Conservation (phyloP, 2,113 vertebrate genomes). For the Engystomops pustulosus region DNA sequence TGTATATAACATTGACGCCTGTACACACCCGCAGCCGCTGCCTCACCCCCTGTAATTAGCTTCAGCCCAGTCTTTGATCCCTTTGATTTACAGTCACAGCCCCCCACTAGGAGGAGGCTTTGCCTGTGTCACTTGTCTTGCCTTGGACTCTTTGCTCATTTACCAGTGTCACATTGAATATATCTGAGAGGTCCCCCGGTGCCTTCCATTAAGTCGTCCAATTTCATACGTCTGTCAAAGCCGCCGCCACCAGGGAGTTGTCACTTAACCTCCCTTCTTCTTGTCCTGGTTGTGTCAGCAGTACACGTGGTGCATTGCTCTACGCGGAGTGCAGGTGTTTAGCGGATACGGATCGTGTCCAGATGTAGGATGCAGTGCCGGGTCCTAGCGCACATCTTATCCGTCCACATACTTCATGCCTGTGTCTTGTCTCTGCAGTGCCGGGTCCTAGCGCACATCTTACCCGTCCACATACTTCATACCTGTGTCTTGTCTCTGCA, state of each 20-base stretch:
- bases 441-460: not conserved
- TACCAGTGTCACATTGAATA: not conserved
- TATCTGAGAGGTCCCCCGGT: not conserved
- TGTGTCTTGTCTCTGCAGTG: no score
- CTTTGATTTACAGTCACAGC: not conserved
- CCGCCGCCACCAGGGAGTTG: not conserved
- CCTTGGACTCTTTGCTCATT: not conserved
- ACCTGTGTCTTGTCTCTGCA: constrained; percentile 63
- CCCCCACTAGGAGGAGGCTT: not conserved
- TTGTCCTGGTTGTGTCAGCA: constrained; percentile 8
- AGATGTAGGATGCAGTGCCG: not conserved
- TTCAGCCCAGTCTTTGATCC: not conserved
- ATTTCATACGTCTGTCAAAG: constrained; percentile 26
- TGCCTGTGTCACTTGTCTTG: not conserved
- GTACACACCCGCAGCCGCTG: no score
- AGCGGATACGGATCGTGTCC: not conserved
- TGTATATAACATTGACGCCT: not conserved
- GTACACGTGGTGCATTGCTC: not conserved
- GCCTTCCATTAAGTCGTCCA: not conserved
- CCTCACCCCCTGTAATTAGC: not conserved
- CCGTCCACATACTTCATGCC: not conserved
- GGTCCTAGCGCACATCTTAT: not conserved
- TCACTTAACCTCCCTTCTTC: not conserved
- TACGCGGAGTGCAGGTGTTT: constrained; percentile 5
- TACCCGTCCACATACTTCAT: not conserved